phyloP scores from a whole-genome alignment of 1,140 invertebrate genomes.

The Calliphora vicina region DNA sequence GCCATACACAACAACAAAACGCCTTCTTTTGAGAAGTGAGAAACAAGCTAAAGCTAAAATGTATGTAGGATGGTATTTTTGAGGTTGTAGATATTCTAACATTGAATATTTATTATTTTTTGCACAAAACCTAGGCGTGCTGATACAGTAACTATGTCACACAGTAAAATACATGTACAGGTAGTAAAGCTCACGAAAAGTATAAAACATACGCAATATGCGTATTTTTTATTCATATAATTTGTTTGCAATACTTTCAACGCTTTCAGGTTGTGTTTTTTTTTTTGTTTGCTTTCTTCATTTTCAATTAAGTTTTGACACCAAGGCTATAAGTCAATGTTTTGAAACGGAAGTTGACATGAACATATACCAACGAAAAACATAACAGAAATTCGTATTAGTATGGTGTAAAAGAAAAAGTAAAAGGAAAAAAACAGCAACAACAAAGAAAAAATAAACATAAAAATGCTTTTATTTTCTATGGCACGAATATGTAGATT shows the following conservation, averaged over 20 bases:
- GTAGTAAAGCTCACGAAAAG: too few relatives aligned
- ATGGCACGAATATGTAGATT: background rate
- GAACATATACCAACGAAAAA: background rate
- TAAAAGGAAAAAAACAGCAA: background rate
- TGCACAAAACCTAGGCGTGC: background rate
- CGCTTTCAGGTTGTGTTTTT: background rate
- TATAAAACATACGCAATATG: too few relatives aligned
- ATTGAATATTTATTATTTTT: background rate
- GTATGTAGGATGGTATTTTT: too few relatives aligned
- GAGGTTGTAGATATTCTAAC: too few relatives aligned
- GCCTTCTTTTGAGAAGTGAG: too few relatives aligned
- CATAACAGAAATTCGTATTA: background rate
- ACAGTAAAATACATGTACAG: too few relatives aligned
- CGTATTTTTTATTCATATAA: slow-evolving; percentile 8
- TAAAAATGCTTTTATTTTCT: slow-evolving; percentile 22
- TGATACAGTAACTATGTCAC: background rate
- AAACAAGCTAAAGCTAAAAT: background rate
- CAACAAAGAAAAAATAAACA: background rate
- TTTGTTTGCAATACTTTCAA: slow-evolving; percentile 26
- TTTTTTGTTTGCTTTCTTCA: background rate
- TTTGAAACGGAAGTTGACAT: slow-evolving; percentile 25
- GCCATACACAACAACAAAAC: background rate
- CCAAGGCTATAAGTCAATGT: slow-evolving; percentile 33
- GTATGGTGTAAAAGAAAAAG: background rate
- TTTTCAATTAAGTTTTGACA: slow-evolving; percentile 29